phyloP scores from a whole-genome alignment of 2,888 invertebrate genomes.

The Stenchaetothrips biformis region DNA sequence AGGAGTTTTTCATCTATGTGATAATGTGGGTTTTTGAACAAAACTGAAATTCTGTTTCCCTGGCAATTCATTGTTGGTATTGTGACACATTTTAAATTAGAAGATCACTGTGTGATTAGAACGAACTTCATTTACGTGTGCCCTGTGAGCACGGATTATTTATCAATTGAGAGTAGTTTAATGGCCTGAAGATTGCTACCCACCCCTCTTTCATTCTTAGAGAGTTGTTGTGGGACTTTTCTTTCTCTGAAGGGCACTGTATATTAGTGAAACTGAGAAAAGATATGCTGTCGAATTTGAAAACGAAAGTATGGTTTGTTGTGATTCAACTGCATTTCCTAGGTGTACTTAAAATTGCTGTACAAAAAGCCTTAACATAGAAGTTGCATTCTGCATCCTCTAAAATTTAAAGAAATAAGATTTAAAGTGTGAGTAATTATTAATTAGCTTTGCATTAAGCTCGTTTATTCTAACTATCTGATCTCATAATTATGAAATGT shows the following conservation, averaged over 20 bases:
- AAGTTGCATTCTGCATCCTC: background rate
- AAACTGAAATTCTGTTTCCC: background rate
- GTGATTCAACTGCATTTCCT: slow-evolving; percentile 21
- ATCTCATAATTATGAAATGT: slow-evolving; percentile 19
- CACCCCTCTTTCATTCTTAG: background rate
- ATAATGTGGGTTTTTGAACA: background rate
- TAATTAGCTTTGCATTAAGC: slow-evolving; percentile 5
- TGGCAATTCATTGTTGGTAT: slow-evolving; percentile 23
- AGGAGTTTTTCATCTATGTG: background rate
- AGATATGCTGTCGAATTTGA: background rate
- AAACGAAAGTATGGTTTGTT: background rate
- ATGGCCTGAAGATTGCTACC: background rate
- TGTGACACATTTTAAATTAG: slow-evolving; percentile 8
- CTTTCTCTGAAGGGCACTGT: background rate
- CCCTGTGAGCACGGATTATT: slow-evolving; percentile 17
- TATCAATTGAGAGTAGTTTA: background rate
- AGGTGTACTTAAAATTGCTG: slow-evolving; percentile 23
- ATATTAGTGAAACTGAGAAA: background rate
- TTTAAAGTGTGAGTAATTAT: background rate
- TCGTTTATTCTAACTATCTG: background rate
- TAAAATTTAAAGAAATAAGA: slow-evolving; percentile 7
- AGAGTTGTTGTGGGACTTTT: background rate
- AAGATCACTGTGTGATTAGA: slow-evolving; percentile 16
- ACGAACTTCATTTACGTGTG: background rate
- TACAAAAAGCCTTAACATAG: slow-evolving; percentile 1